Evolutionary conservation across 2,888 invertebrate species (phyloP), one percentile per base, ranked within the genome.

Genomic region (Apomyelois bistriatella): DNA sequence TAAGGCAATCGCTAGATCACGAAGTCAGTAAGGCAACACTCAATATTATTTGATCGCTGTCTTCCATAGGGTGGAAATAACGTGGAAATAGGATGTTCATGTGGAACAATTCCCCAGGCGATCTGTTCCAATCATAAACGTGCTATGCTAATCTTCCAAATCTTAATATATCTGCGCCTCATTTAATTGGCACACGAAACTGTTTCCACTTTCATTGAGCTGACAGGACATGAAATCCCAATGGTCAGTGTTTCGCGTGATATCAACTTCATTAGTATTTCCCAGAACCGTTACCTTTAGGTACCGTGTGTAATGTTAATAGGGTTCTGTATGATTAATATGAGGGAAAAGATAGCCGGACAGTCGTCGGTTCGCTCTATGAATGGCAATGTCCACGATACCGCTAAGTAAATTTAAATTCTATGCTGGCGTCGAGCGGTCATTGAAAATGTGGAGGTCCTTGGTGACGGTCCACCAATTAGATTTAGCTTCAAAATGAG

Each of bases 381-480:
- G 89, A 84, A 90, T 90, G 67, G 76, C 77, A 89, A 89, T 86
- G 74, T 63, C 65, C 60, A 61, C 62, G 61, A 66, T 74, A 89
- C 89, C 87, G 87, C 85, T 90, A 88, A 68, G 76, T 76, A 82
- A 85, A 85, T 89, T 87, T 81, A 83, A 77, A 89, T 89, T 86
- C 88, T 79, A 80, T 78, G 78, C 79, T 74, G 68, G 75, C 72
- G 64, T 65, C 73, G 63, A 66, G 64, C 72, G 69, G 75, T 62
- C 85, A 89, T 89, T 89, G 85, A 86, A 88, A 89, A 88, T 89
- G 88, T 76, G 78, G 75, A 72, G 78, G 82, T 76, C 77, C 72
- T 79, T 69, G 71, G 65, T 65, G 79, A 59, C 82, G 80, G 88
- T 84, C 74, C 72, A 77, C 73, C 79, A 77, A 76, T 79, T 81